A percentile compares a stretch with the other conserved stretches of the same genome.
Conservation (phyloP, 53 echinoderm and acorn worm genomes). For the Astropecten irregularis region DNA sequence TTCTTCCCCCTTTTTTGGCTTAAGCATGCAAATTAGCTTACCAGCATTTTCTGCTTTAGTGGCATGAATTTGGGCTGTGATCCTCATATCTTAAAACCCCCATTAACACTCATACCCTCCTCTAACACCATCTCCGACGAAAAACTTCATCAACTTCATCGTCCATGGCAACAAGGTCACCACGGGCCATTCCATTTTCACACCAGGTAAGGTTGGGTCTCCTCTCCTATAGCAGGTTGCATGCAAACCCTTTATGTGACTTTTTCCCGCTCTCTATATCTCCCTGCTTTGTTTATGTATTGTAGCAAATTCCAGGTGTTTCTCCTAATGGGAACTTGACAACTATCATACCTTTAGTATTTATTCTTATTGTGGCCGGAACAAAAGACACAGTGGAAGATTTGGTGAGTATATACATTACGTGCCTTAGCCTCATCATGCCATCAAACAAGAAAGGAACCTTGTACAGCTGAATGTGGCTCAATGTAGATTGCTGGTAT, state of each 20-base stretch:
- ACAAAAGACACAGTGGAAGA: conserved; percentile 74
- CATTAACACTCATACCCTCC: neutral
- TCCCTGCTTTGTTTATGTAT: neutral
- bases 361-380: conserved; percentile 72
- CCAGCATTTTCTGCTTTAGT: too few relatives aligned
- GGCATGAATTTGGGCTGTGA: too few relatives aligned
- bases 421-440: neutral
- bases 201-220: conserved; percentile 19
- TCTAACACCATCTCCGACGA: neutral
- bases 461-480: too few relatives aligned
- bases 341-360: conserved; percentile 69
- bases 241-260: conserved; percentile 23
- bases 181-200: conserved; percentile 20
- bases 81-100: too few relatives aligned
- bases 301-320: conserved; percentile 81
- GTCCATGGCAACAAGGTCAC: neutral
- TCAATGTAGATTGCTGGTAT: too few relatives aligned
- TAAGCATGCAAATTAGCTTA: too few relatives aligned
- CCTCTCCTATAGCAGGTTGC: conserved; percentile 22
- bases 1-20: too few relatives aligned
- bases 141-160: neutral
- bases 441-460: neutral
- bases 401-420: conserved; percentile 41
- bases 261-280: conserved; percentile 17
- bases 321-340: conserved; percentile 75